phyloP scores from a whole-genome alignment of 2,113 vertebrate genomes.

The Podilymbus podiceps region DNA sequence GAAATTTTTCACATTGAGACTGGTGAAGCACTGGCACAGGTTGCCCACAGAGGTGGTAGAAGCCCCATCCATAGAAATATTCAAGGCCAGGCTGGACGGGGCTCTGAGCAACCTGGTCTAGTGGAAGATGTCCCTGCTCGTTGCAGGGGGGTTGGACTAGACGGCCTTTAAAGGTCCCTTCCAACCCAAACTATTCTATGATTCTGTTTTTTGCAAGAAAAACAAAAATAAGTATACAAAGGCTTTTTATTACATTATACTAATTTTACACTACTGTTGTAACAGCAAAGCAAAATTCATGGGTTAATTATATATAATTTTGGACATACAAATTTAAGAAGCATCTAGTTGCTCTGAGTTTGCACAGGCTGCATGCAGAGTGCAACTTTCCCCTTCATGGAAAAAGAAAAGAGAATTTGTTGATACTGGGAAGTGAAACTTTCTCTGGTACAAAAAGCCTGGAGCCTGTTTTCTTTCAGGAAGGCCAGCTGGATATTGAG shows the following conservation, averaged over 20 bases:
- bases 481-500: not conserved
- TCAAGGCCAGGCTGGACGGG: too few relatives aligned
- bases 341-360: not conserved
- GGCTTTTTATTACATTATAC: not conserved
- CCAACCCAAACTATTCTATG: too few relatives aligned
- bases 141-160: too few relatives aligned
- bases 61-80: too few relatives aligned
- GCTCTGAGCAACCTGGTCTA: too few relatives aligned
- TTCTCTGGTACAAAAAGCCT: not conserved
- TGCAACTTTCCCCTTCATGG: not conserved
- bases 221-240: not conserved
- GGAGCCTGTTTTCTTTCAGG: not conserved
- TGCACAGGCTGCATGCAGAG: not conserved
- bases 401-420: not conserved
- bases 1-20: too few relatives aligned
- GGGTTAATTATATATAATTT: not conserved
- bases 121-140: too few relatives aligned
- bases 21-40: too few relatives aligned
- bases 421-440: not conserved
- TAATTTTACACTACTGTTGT: not conserved
- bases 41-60: too few relatives aligned
- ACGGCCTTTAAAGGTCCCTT: too few relatives aligned
- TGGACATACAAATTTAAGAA: not conserved
- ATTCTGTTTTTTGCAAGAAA: not conserved
- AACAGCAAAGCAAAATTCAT: not conserved